Conservation (phyloP, 2,888 invertebrate genomes). For the Bibio marci region DNA sequence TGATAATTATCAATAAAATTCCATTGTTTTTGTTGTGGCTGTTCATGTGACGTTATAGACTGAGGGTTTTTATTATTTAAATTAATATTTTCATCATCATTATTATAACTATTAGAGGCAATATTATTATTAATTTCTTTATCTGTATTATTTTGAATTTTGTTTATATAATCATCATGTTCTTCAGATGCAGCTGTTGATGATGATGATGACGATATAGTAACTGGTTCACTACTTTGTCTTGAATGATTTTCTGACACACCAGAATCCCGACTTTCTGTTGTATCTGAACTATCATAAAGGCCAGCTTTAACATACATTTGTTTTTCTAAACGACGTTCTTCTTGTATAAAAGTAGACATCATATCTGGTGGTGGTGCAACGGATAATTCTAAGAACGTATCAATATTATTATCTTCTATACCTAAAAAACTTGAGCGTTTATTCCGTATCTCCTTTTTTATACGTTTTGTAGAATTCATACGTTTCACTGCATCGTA, state of each 20-base stretch:
- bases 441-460: constrained; percentile 68
- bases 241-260: constrained; percentile 59
- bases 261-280: constrained; percentile 62
- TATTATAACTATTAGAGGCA: no score
- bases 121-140: no score
- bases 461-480: constrained; percentile 69
- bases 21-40: neutral
- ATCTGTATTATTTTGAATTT: no score
- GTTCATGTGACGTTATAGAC: no score
- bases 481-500: constrained; percentile 50
- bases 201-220: constrained; percentile 37
- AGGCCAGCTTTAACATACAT: constrained; percentile 54
- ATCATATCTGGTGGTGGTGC: constrained; percentile 68
- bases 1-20: neutral
- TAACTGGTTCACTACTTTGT: constrained; percentile 67
- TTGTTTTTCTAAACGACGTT: constrained; percentile 59
- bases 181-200: constrained; percentile 59
- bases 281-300: constrained; percentile 47
- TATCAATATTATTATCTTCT: constrained; percentile 57
- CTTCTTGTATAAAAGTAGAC: constrained; percentile 62
- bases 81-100: no score
- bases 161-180: constrained; percentile 39
- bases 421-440: constrained; percentile 74
- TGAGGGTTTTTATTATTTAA: no score
- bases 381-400: constrained; percentile 47